Evolutionary conservation across 1,140 invertebrate genomes (phyloP), one percentile per base, ranked within the genome.

Genomic region (Ridgeia piscesae): DNA sequence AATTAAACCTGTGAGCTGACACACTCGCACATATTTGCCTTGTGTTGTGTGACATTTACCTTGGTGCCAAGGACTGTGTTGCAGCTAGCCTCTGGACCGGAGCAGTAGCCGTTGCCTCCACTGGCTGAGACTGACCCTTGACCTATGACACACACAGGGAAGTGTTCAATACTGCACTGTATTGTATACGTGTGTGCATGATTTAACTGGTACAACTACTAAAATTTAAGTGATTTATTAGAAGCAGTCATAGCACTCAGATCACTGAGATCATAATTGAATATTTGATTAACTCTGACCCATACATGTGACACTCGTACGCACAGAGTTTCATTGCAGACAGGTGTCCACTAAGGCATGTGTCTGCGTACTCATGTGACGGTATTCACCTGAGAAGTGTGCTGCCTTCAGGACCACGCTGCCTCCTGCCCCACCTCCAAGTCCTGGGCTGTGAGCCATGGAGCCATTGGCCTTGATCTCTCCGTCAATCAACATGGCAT

Each of bases 401-500:
- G 90, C 91, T 33, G 94, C 89, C 0, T 92, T 92, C 33, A 94
- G 89, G 31, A 92, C 89, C 21, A 94, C 93, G 91, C 93, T 93
- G 4, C 94, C 94, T 33, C 94, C 94, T 77, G 94, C 93, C 33
- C 94, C 94, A 89, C 94, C 94, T 91, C 94, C 94, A 11, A 93
- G 89, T 35, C 93, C 93, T 31, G n/a, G 34, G 14, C 92, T 93
- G 27, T 77, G 33, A 31, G 94, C 94, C 35, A 92, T 89, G 11
- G 91, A 93, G 21, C 94, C 94, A 91, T 94, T 93, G 34, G 93
- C 94, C 35, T 91, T 94, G 9, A 95, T 90, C 17, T 90, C 92
- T 34, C 94, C 94, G 92, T 95, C 94, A 33, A 95, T 91, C 88
- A 93, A 94, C 88, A 94, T 92, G 35, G 92, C 91, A 34, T 94